Evolutionary conservation across 92 coral and sea anemone species (phyloP), one percentile per base, ranked within the genome.

Genomic region (Actinostola sp.): DNA sequence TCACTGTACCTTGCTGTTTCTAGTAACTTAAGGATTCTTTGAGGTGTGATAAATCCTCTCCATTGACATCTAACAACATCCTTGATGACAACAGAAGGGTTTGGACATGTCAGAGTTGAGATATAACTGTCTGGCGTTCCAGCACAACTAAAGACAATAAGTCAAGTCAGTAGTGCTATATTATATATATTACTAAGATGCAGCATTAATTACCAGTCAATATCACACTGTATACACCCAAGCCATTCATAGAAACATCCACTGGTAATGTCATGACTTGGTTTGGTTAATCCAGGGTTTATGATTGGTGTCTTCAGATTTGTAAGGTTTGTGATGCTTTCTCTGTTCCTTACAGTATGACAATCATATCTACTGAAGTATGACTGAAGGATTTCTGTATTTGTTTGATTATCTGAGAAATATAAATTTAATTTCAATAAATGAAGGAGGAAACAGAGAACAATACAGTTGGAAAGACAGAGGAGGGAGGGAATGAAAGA

Each of bases 231-330:
- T 39, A 86, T 39, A 65, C 96, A 78, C 11, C 99, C 99, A 33
- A 95, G 86, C 99, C 99, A 95, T 70, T 95, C 99, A 80, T 88
- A 88, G 59, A 95, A 95, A 33, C 81, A 61, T 60, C 73, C 85
- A 38, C 61, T 32, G 64, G 67, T 60, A 31, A 36, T 66, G 53
- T 50, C 56, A 31, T 80, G 82, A 50, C 66, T 73, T 61, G 79
- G 50, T 31, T 54, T 56, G 21, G 90, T 63, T 17, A 29, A 16
- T n/a, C 27, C 41, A 57, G 73, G 84, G 51, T 71, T 71, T 25
- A 91, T 39, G 17, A 60, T 50, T 8, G 97, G 97, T 33, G 79
- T 83, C 51, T 58, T 79, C 43, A 75, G 43, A 34, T 32, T 75
- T 12, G 44, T 55, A 13, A 60, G 21, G 19, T 36, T 26, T 26